Evolutionary conservation across 2,888 invertebrate species (phyloP).

Genomic region (Tetragnatha montana): DNA sequence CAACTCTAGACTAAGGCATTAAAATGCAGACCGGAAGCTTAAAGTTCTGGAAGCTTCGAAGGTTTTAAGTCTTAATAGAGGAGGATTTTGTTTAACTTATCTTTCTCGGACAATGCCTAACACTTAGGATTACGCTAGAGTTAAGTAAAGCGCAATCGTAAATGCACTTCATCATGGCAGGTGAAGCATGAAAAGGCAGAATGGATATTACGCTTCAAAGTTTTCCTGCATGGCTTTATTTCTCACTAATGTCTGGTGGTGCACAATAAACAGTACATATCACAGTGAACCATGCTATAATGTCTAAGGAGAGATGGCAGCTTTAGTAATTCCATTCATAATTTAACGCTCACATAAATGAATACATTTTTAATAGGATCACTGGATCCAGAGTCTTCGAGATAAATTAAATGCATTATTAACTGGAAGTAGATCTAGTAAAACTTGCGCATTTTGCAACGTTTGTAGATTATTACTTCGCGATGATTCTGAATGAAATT

Average conservation of each 20-base stretch:
- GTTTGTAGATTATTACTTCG: not conserved
- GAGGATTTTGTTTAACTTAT: slow-evolving; percentile 61
- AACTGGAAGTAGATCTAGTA: not conserved
- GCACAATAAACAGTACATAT: slow-evolving; percentile 22
- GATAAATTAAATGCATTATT: not conserved
- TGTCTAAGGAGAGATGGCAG: not conserved
- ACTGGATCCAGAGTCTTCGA: not conserved
- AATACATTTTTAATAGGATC: not conserved
- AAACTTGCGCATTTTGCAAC: not conserved
- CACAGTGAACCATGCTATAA: slow-evolving; percentile 17
- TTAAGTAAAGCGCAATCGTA: slow-evolving; percentile 31
- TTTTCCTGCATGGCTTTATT: slow-evolving; percentile 32
- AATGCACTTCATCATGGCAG: slow-evolving; percentile 31
- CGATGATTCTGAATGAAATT: not conserved
- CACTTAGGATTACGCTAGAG: slow-evolving; percentile 50
- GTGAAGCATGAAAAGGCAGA: slow-evolving; percentile 47
- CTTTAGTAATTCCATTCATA: not conserved
- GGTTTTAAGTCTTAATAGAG: slow-evolving; percentile 61
- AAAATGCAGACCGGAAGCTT: slow-evolving; percentile 24
- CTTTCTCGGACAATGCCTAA: slow-evolving; percentile 41
- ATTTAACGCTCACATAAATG: not conserved
- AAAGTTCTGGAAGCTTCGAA: slow-evolving; percentile 36
- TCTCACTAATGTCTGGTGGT: slow-evolving; percentile 29
- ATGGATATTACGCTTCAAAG: slow-evolving; percentile 39
- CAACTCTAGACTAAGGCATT: slow-evolving; percentile 21